Evolutionary conservation across 30 jellyfish, hydroid and myxozoan genomes (phyloP).

Genomic region (Aurelia aurita): DNA sequence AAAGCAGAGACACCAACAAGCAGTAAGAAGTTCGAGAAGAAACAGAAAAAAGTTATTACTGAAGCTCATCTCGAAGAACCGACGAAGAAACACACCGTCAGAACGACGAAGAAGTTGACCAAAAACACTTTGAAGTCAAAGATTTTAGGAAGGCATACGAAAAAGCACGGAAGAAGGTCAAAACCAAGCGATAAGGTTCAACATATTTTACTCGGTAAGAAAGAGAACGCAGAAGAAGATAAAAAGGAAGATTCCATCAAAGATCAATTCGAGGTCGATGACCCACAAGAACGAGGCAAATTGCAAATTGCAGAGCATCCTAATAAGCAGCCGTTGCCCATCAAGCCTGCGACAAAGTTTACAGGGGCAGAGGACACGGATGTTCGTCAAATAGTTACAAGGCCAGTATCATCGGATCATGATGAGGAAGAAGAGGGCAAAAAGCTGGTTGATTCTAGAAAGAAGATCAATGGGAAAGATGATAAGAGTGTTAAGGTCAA

Average conservation of each 20-base stretch:
- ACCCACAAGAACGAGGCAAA: neutral
- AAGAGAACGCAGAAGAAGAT: neutral
- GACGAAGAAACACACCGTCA: neutral
- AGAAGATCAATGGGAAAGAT: too few relatives aligned
- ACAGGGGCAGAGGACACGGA: too few relatives aligned
- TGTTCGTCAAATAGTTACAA: too few relatives aligned
- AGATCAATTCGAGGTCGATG: constrained; percentile 53
- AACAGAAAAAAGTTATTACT: too few relatives aligned
- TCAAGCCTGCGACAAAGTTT: too few relatives aligned
- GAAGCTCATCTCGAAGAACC: too few relatives aligned
- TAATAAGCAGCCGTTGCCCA: too few relatives aligned
- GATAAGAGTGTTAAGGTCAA: too few relatives aligned
- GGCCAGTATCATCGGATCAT: too few relatives aligned
- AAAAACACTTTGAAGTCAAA: constrained; percentile 16
- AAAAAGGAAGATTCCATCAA: constrained; percentile 57
- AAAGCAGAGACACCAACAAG: neutral
- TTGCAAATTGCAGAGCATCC: too few relatives aligned
- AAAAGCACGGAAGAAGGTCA: neutral
- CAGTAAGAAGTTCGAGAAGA: neutral
- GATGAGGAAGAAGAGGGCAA: too few relatives aligned
- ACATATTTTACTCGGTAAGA: constrained; percentile 40
- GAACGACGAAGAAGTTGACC: neutral
- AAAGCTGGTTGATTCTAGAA: too few relatives aligned
- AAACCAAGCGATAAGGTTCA: constrained; percentile 66
- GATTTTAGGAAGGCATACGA: constrained; percentile 15